A percentile compares a stretch with the other conserved stretches of the same genome.
Evolutionary conservation across 2,888 invertebrate genomes (phyloP).

Genomic region (Drosophila borborema): DNA sequence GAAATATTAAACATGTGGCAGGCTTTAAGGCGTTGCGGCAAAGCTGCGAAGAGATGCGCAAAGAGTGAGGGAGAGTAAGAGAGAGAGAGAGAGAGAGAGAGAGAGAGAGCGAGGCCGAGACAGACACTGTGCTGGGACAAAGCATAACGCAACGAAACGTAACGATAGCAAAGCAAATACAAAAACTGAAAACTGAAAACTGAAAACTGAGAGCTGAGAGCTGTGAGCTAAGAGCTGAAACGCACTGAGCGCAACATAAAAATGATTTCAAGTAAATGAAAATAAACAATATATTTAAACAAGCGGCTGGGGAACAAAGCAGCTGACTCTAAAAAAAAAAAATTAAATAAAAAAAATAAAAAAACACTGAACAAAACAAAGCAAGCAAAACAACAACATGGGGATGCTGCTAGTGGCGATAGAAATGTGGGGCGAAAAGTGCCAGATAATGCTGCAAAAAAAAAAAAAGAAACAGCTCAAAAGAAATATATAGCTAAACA

Average conservation of each 20-base stretch:
- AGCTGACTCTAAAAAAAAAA: slow-evolving; percentile 45
- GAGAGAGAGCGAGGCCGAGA: not conserved
- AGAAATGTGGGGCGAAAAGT: slow-evolving; percentile 1
- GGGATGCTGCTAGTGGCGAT: not conserved
- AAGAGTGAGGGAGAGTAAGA: not conserved
- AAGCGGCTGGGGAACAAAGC: slow-evolving; percentile 37
- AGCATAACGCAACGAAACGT: slow-evolving; percentile 22
- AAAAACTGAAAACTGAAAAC: slow-evolving; percentile 27
- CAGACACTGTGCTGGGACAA: not conserved
- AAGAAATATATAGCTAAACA: not conserved
- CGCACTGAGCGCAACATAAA: slow-evolving; percentile 21
- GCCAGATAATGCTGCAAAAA: not conserved
- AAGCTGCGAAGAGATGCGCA: not conserved
- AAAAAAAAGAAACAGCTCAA: not conserved
- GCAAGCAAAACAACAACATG: not conserved
- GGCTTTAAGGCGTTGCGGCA: slow-evolving; percentile 3
- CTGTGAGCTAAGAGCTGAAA: slow-evolving; percentile 23
- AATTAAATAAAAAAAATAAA: slow-evolving; percentile 2
- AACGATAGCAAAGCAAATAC: slow-evolving; percentile 40
- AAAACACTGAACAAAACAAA: not conserved
- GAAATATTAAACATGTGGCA: slow-evolving; percentile 12
- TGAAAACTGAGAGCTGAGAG: not conserved
- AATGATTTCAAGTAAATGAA: slow-evolving; percentile 55
- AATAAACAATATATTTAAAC: slow-evolving; percentile 58
- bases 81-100: not conserved